Percentiles rank a stretch among this genome's conserved stretches.
phyloP scores from a whole-genome alignment of 2,797 vertebrate species.

The Danio kyathit region DNA sequence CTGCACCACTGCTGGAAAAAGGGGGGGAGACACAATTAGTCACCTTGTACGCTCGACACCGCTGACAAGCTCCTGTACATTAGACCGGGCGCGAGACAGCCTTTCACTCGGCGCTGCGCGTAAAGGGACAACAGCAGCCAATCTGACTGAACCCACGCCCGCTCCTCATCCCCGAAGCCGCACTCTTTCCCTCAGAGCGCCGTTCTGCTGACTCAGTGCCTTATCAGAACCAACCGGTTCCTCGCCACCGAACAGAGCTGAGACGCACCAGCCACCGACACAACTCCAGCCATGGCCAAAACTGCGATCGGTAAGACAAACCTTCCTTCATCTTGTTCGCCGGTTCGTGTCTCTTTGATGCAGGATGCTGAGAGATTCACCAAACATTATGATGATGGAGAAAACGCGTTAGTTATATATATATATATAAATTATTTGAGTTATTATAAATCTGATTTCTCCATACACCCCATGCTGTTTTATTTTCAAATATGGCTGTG shows the following conservation, averaged over 20 bases:
- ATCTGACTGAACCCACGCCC: conserved; percentile 63
- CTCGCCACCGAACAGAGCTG: conserved; percentile 70
- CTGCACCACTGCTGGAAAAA: conserved; percentile 51
- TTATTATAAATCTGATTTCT: background rate
- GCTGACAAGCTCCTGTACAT: conserved; percentile 56
- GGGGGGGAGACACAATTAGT: conserved; percentile 61
- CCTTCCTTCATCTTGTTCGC: conserved; percentile 19
- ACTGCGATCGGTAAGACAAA: conserved; percentile 81
- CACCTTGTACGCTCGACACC: conserved; percentile 39
- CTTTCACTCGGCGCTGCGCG: conserved; percentile 60
- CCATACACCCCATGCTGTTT: background rate
- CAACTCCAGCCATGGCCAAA: conserved; percentile 78
- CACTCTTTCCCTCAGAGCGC: conserved; percentile 56
- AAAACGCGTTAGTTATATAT: background rate
- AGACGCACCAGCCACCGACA: conserved; percentile 62
- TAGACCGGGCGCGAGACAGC: conserved; percentile 61
- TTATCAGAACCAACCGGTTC: conserved; percentile 70
- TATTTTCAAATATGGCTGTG: conserved; percentile 37
- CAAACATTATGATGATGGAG: conserved; percentile 64
- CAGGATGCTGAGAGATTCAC: conserved; percentile 68
- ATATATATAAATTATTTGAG: background rate
- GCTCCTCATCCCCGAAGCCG: conserved; percentile 57
- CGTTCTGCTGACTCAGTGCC: conserved; percentile 86
- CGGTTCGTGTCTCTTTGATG: conserved; percentile 15
- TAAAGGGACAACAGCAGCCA: conserved; percentile 64